Evolutionary conservation across 2,797 vertebrate genomes (phyloP).

Genomic region (Lithobates sylvaticus): DNA sequence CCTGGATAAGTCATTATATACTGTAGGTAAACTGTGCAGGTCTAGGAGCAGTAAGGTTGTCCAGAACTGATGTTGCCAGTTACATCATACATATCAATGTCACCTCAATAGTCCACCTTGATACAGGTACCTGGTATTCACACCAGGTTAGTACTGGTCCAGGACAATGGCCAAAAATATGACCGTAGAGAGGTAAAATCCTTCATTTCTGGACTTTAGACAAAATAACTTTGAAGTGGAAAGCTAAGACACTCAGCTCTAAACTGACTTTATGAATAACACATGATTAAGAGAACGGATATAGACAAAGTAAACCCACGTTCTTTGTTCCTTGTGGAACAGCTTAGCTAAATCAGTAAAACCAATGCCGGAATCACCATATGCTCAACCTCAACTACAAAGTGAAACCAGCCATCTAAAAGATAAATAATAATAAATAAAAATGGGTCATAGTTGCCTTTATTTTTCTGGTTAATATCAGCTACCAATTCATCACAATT

Average conservation of each 20-base stretch:
- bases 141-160: background rate
- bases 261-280: conserved; percentile 50
- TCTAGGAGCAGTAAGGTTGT: no score
- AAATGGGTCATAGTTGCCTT: conserved; percentile 43
- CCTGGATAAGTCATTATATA: no score
- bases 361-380: conserved; percentile 40
- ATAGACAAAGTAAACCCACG: conserved; percentile 49
- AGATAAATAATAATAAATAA: conserved; percentile 65
- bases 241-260: conserved; percentile 41
- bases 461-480: conserved; percentile 59
- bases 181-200: background rate
- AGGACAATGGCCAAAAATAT: background rate
- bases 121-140: background rate
- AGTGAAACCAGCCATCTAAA: conserved; percentile 58
- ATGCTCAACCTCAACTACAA: conserved; percentile 52
- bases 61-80: background rate
- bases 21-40: background rate
- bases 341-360: conserved; percentile 39
- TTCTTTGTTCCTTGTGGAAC: conserved; percentile 33
- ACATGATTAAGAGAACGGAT: conserved; percentile 47
- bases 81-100: background rate
- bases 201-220: conserved; percentile 49
- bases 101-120: background rate
- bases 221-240: conserved; percentile 63
- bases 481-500: conserved; percentile 65